A percentile compares a stretch with the other conserved stretches of the same genome.
Conservation (phyloP, 2,888 invertebrate species). For the Rotaria macrura region DNA sequence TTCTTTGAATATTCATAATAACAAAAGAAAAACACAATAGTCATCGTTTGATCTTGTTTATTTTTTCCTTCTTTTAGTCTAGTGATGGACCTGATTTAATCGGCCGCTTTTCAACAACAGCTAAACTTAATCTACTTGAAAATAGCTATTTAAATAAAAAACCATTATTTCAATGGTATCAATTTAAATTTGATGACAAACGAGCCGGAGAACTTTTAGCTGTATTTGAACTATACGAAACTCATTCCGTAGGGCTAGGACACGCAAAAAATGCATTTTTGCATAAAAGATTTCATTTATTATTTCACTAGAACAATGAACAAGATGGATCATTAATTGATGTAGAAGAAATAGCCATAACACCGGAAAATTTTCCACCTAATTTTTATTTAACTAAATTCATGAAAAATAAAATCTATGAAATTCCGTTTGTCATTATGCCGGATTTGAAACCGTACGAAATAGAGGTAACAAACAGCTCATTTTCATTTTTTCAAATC, state of each 20-base stretch:
- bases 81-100: not conserved
- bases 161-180: constrained; percentile 61
- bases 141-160: not conserved
- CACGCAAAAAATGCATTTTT: not conserved
- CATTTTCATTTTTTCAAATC: too few species aligned
- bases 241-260: not conserved
- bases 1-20: too few species aligned
- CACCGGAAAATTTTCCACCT: not conserved
- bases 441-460: not conserved
- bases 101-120: not conserved
- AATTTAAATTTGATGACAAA: constrained; percentile 66
- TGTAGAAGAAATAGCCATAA: not conserved
- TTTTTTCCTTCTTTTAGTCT: not conserved
- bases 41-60: too few species aligned
- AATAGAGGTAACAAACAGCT: not conserved
- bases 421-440: not conserved
- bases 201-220: constrained; percentile 75
- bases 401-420: not conserved
- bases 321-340: not conserved
- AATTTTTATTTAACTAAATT: not conserved
- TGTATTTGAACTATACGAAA: constrained; percentile 66
- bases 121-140: not conserved
- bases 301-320: not conserved
- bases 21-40: too few species aligned
- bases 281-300: not conserved